Base-by-base conservation (phyloP, 1,140 invertebrate species). In the Doryteuthis pealeii region DNA sequence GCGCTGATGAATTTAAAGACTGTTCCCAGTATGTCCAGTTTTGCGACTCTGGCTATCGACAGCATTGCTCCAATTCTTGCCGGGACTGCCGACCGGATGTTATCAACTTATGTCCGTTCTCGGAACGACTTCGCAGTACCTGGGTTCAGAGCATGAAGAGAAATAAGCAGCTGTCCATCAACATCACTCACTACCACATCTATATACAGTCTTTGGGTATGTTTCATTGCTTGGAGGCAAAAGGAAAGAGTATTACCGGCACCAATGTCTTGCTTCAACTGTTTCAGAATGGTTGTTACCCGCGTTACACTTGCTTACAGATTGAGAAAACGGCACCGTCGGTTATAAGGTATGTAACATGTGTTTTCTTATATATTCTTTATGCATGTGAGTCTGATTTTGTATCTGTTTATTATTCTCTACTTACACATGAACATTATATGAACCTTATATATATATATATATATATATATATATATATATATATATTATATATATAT, bases 231-330 rank as follows among this genome's bases (percentile, higher is more conserved):
- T 70, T 74, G 18, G 70, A 76, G 58, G 68, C 66, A 26, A 67
- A 78, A 15, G 74, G 70, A 2, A 70, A 79, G 32, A 74, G 71
- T 62, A 70, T 71, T 31, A 35, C 73, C 35, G 77, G 80, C 32
- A 77, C 70, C 40, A 71, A 71, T 40, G 75, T 83, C 45, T 70
- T 83, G 15, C 73, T 82, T 0, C 75, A 80, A 35, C 71, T 78
- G n/a, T 80, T 79, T 68, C 75, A 77, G 5, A 82, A 82, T 40
- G 82, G 82, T 5, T 83, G 82, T 66, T 80, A 77, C 30, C 82
- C 82, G 8, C 77, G 82, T 32, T 83, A 79, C 72, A 78, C 79
- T 1, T 83, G 82, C 70, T 43, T 81, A n/a, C 78, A 83, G 40
- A 76, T 81, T 70, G 74, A 77, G 71, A 82, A 82, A 45, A 70